Percentiles rank a stretch among this genome's conserved stretches.
Conservation (phyloP, 2,113 vertebrate genomes). For the Passerina amoena region DNA sequence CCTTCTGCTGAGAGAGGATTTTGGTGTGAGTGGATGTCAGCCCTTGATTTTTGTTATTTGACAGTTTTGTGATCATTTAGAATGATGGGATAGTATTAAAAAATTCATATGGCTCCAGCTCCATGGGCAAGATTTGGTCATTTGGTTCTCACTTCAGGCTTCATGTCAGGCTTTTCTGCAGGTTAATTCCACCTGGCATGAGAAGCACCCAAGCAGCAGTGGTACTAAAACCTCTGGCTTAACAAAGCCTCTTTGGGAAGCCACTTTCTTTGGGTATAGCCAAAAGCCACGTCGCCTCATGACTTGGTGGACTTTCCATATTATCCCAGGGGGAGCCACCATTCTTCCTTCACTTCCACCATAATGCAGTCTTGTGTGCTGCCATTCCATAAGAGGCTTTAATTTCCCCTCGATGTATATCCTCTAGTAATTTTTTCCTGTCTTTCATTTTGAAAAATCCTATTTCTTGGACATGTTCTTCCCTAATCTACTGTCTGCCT, state of each 20-base stretch:
- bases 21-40: neutral
- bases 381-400: neutral
- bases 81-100: neutral
- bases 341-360: neutral
- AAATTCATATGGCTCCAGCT: neutral
- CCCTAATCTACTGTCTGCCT: neutral
- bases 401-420: neutral
- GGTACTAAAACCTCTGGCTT: neutral
- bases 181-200: neutral
- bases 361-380: neutral
- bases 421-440: neutral
- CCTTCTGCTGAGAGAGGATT: slow-evolving; percentile 43
- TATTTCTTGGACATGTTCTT: neutral
- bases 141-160: neutral
- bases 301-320: neutral
- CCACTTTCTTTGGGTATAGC: neutral
- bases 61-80: neutral
- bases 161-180: neutral
- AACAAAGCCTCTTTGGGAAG: neutral
- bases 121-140: neutral
- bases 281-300: rapidly evolving
- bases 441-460: neutral
- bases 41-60: neutral
- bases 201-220: neutral
- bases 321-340: neutral